Evolutionary conservation across 2,113 vertebrate species (phyloP), one percentile per base, ranked within the genome.

Genomic region (Mobula hypostoma): DNA sequence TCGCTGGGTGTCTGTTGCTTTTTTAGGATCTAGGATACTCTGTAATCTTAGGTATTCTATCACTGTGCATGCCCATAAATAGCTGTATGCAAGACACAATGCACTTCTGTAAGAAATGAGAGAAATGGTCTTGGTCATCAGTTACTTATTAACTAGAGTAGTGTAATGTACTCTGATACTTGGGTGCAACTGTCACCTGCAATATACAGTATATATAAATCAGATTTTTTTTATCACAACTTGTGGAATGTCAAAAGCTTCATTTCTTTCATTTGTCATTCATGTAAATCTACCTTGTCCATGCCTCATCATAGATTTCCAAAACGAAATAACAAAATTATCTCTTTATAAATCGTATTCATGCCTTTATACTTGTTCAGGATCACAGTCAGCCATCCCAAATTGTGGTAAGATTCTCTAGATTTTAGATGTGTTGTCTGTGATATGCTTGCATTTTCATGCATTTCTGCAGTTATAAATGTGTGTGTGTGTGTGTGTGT

Each of bases 351-450:
- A 96, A 95, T 96, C 97, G 96, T 97, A 97, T 97, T 97, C 97
- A 97, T 97, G 97, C 97, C 97, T 97, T 97, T 96, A 96, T 96
- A 97, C 97, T 98, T 97, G 97, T 97, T 98, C 98, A 99, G 98
- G 98, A 99, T 98, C 98, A 97, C 98, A 98, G 96, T 99, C 98
- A 97, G 98, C 98, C 98, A 99, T 97, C 97, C 97, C 98, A 96
- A 97, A 98, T 95, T 98, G 98, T 98, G 98, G 98, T 99, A 99
- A 99, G 98, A 98, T 96, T 96, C 97, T 97, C 96, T 96, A 94
- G 95, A 97, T 97, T 97, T 96, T 96, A 95, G 96, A 95, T 97
- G 95, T 96, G 95, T n/a, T 96, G 15, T 96, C 95, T 94, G 24
- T 96, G 95, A 95, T 96, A 95, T 96, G 95, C 94, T 96, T 96